A percentile compares a stretch with the other conserved stretches of the same genome.
These are phyloP conservation scores for Cheilosia variabilis DNA, from an alignment of 2,888 invertebrate species.

Conservation along the genomic window DNA sequence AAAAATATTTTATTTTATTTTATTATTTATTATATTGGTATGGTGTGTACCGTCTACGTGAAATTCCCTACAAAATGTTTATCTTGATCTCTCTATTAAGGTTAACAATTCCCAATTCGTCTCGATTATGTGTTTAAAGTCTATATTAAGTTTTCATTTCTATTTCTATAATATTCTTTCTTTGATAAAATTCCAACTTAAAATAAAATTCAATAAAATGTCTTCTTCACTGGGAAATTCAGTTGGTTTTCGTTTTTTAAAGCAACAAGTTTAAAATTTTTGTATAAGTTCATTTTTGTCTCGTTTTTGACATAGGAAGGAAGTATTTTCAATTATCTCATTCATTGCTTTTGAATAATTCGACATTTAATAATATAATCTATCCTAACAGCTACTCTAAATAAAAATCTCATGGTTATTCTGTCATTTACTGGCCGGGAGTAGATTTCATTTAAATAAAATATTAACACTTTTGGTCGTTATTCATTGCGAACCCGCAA, in stretches of 20 bases:
- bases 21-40: slow-evolving; percentile 16
- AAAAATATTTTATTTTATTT: slow-evolving; percentile 49
- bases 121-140: slow-evolving; percentile 46
- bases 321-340: slow-evolving; percentile 67
- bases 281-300: slow-evolving; percentile 43
- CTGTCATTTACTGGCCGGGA: slow-evolving; percentile 55
- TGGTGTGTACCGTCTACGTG: slow-evolving; percentile 40
- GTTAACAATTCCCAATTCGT: slow-evolving; percentile 13
- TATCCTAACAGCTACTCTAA: slow-evolving; percentile 33
- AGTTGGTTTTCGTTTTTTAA: slow-evolving; percentile 31
- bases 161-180: neutral
- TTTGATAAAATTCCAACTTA: slow-evolving; percentile 24
- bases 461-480: slow-evolving; percentile 10
- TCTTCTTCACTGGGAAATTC: slow-evolving; percentile 41
- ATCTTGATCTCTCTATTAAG: slow-evolving; percentile 43
- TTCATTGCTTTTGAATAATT: slow-evolving; percentile 22
- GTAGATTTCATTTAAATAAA: slow-evolving; percentile 13
- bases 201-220: slow-evolving; percentile 45
- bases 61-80: slow-evolving; percentile 67
- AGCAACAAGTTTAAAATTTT: slow-evolving; percentile 59
- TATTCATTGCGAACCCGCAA: slow-evolving; percentile 84
- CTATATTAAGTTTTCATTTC: slow-evolving; percentile 47
- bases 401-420: slow-evolving; percentile 54
- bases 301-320: slow-evolving; percentile 62
- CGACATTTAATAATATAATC: slow-evolving; percentile 22